Conservation (phyloP, 2,888 invertebrate species). For the Proisotoma minuta region DNA sequence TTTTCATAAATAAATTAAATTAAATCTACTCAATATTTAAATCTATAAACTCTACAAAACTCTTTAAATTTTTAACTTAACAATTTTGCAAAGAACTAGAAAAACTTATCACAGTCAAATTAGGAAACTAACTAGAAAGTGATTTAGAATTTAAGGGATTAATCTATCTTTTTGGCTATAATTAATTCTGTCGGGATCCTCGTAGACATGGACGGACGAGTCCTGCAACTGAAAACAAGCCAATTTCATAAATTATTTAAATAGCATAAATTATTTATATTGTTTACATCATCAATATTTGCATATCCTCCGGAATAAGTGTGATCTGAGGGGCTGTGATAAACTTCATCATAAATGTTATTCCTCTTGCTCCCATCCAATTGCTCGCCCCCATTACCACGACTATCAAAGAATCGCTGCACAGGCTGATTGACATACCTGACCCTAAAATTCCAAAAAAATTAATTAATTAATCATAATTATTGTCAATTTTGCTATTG, state of each 20-base stretch:
- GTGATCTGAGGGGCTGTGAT: constrained; percentile 5
- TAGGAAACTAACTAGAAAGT: too few relatives aligned
- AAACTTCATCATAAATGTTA: constrained; percentile 41
- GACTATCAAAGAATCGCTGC: constrained; percentile 27
- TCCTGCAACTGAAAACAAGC: neutral
- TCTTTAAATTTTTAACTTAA: too few relatives aligned
- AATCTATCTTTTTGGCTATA: constrained; percentile 34
- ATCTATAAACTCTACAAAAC: too few relatives aligned
- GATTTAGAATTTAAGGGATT: constrained; percentile 5
- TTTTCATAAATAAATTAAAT: too few relatives aligned
- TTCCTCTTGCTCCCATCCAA: constrained; percentile 29
- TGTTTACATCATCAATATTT: neutral
- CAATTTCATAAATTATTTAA: neutral
- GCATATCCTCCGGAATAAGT: constrained; percentile 18
- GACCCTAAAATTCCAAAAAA: constrained; percentile 29
- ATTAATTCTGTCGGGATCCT: constrained; percentile 30
- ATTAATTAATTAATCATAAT: neutral
- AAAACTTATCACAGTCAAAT: too few relatives aligned
- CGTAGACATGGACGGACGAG: constrained; percentile 7
- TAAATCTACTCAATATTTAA: too few relatives aligned
- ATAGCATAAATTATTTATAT: constrained; percentile 1
- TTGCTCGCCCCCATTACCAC: constrained; percentile 23
- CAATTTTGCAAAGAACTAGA: too few relatives aligned
- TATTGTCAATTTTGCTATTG: neutral
- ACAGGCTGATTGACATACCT: constrained; percentile 44